Evolutionary conservation across 2,888 invertebrate species (phyloP), one percentile per base, ranked within the genome.

Genomic region (Prenolepis imparis): DNA sequence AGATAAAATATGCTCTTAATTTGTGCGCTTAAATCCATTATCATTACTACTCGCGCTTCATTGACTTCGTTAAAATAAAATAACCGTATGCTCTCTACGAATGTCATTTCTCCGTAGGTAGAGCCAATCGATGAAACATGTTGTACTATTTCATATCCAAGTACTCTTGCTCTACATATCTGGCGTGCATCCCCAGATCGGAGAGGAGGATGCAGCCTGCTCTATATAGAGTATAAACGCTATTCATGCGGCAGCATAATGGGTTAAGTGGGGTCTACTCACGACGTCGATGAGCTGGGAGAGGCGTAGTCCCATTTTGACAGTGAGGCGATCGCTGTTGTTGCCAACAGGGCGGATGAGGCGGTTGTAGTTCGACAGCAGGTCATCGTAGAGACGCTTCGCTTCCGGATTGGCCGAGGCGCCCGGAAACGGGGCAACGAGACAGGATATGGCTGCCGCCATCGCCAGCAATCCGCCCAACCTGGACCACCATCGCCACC

Each of bases 261-360:
- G 82, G 84, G 73, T 89, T 82, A 88, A 86, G 75, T 87, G 84
- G 57, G 67, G 75, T 86, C 73, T 95, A 97, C 97, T 97, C 95
- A 98, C 98, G 96, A 98, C 98, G 96, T 98, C 98, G 95, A 98
- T 98, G 94, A 98, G 97, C 95, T 98, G 98, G 94, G 98, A 98
- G 91, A 98, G 96, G 95, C 97, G 96, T 91, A 99, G 97, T 90
- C 98, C 98, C 97, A 99, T 98, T 96, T 98, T 98, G 95, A 99
- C 98, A 93, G 98, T 98, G 95, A 99, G 97, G 92, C 98, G 97
- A 95, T 98, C 98, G 90, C 98, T 98, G 96, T 98, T 98, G 96
- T 98, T 98, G 93, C 98, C 98, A 91, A 98, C 98, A 89, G 99
- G 99, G 94, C 99, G 96, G 94, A 98, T 98, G 95, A 99, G 97